Evolutionary conservation across 2,113 vertebrate genomes (phyloP).

Genomic region (Macrotus californicus): DNA sequence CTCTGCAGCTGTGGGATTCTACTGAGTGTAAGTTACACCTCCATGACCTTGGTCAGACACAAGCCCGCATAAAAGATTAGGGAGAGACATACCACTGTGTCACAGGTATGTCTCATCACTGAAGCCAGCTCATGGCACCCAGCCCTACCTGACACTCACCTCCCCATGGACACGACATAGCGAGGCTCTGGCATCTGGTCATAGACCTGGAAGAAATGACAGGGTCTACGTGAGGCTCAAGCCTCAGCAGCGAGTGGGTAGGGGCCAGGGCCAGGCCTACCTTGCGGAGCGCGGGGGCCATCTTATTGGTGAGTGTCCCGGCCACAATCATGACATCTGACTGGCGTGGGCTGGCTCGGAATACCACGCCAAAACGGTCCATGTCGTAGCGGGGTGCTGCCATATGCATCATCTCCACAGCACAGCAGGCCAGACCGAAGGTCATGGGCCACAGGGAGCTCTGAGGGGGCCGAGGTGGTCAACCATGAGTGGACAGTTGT

Average conservation of each 20-base stretch:
- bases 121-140: background rate
- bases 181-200: slow-evolving; percentile 98
- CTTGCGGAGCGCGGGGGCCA: slow-evolving; percentile 96
- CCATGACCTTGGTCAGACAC: background rate
- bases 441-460: slow-evolving; percentile 99
- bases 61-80: background rate
- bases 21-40: background rate
- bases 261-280: slow-evolving; percentile 58
- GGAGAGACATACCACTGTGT: too few relatives aligned
- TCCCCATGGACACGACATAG: slow-evolving; percentile 98
- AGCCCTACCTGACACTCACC: slow-evolving; percentile 75
- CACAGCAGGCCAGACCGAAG: slow-evolving; percentile 95
- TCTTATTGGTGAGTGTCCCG: slow-evolving; percentile 95
- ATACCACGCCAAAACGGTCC: slow-evolving; percentile 97
- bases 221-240: background rate
- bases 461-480: slow-evolving; percentile 62
- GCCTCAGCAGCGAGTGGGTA: fast-evolving
- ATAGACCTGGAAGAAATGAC: slow-evolving; percentile 85
- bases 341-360: slow-evolving; percentile 94
- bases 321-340: slow-evolving; percentile 97
- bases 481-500: background rate
- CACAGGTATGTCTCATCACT: background rate
- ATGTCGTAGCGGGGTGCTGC: slow-evolving; percentile 95
- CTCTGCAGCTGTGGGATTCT: background rate
- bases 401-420: slow-evolving; percentile 99